Evolutionary conservation across 2,888 invertebrate species (phyloP), one percentile per base, ranked within the genome.

Genomic region (Polydrusus tereticollis): DNA sequence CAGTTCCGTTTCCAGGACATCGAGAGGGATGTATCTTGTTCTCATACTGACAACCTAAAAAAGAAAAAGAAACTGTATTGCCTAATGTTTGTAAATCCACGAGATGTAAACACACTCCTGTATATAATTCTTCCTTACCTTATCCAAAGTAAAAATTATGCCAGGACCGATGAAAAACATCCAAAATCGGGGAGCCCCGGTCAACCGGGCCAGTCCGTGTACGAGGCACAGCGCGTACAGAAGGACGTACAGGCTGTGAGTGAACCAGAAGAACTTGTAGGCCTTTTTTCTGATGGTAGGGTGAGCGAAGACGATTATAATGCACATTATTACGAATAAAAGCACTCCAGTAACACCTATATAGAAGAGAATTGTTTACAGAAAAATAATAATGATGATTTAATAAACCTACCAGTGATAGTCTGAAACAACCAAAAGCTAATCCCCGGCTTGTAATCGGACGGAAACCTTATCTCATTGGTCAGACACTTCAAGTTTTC

Each of bases 261-360:
- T 95, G 73, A 93, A 92, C 94, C 98, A 98, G 86, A 98, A 98
- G 87, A 95, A 97, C 72, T 95, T 95, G 85, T 97, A 98, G 0
- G 97, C 97, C 79, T 94, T 93, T 84, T 96, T 95, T 55, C 98
- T 90, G 73, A 98, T 94, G 2, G 92, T 91, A 0, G 97, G 97
- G 86, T 97, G 96, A 0, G 98, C 97, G 83, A 98, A 98, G n/a
- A 97, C 94, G 83, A 97, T 97, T 78, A 98, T 98, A 64, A 97
- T 93, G 83, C 95, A 94, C 94, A 97, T 97, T 64, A 97, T 92
- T 63, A 94, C 88, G 83, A 96, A 97, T 0, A 98, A 87, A 1
- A 95, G 82, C 0, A 98, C 94, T 10, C 97, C 97, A 1, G 94
- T 95, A 2, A 95, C 85, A 75, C 97, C 96, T 94, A 83, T 0